Conservation (phyloP, 2,888 invertebrate species). For the Entomobrya proxima region DNA sequence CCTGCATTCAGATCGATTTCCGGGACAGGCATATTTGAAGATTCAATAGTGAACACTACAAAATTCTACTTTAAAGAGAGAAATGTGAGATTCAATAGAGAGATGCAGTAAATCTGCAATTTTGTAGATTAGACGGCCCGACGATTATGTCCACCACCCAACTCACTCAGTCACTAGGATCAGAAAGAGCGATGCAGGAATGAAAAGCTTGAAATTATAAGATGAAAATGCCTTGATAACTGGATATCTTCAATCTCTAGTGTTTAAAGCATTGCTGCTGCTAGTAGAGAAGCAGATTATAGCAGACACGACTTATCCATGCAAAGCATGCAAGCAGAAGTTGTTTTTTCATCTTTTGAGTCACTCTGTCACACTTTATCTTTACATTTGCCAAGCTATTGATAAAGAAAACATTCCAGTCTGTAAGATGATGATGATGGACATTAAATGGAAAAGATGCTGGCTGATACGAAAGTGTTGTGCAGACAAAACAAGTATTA, state of each 20-base stretch:
- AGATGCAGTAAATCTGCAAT: too few species aligned
- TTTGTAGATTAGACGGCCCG: not conserved
- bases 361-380: not conserved
- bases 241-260: not conserved
- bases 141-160: not conserved
- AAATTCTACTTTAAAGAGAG: not conserved
- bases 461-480: too few species aligned
- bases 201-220: not conserved
- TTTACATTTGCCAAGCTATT: not conserved
- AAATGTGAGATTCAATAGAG: too few species aligned
- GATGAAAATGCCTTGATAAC: not conserved
- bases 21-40: slow-evolving; percentile 43
- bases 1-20: slow-evolving; percentile 44
- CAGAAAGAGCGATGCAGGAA: slow-evolving; percentile 5
- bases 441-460: too few species aligned
- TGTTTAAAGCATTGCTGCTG: too few species aligned
- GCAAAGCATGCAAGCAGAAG: too few species aligned
- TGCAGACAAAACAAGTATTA: too few species aligned
- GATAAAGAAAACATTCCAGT: too few species aligned
- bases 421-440: too few species aligned
- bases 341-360: not conserved
- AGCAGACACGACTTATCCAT: too few species aligned
- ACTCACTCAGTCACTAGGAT: slow-evolving; percentile 1
- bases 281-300: too few species aligned
- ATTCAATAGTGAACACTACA: not conserved